Evolutionary conservation across 2,113 vertebrate genomes (phyloP).

Genomic region (Tympanuchus pallidicinctus): DNA sequence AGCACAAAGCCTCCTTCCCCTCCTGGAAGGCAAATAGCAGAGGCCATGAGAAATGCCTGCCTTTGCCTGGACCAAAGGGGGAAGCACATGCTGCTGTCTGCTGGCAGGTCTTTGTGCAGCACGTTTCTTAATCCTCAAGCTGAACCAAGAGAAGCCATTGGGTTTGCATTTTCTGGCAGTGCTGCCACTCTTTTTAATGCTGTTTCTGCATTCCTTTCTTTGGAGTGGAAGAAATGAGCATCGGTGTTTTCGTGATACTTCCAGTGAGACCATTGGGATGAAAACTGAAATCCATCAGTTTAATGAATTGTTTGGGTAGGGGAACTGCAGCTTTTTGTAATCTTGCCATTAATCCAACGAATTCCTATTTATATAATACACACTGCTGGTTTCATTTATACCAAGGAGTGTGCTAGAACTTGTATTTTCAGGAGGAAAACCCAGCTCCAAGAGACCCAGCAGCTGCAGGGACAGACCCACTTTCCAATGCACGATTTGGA

Average conservation of each 20-base stretch:
- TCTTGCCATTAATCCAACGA: not conserved
- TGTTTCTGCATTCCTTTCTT: not conserved
- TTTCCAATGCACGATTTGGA: not conserved
- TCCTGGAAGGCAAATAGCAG: not conserved
- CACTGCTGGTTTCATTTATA: not conserved
- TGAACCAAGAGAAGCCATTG: not conserved
- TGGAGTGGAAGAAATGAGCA: not conserved
- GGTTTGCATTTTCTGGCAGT: not conserved
- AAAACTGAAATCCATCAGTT: not conserved
- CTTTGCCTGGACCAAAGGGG: not conserved
- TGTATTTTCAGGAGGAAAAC: not conserved
- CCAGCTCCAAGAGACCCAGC: not conserved
- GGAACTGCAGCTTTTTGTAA: not conserved
- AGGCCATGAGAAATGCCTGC: not conserved
- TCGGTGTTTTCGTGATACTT: not conserved
- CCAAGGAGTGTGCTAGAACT: not conserved
- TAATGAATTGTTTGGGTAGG: not conserved
- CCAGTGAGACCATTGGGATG: not conserved
- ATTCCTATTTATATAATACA: not conserved
- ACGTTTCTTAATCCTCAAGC: not conserved
- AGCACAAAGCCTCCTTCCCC: not conserved
- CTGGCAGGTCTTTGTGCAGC: not conserved
- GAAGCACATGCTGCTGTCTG: not conserved
- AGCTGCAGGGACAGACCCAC: not conserved
- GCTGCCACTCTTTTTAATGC: not conserved